A percentile compares a stretch with the other conserved stretches of the same genome.
Evolutionary conservation across 2,797 vertebrate species (phyloP).

Genomic region (Sphaeramia orbicularis): DNA sequence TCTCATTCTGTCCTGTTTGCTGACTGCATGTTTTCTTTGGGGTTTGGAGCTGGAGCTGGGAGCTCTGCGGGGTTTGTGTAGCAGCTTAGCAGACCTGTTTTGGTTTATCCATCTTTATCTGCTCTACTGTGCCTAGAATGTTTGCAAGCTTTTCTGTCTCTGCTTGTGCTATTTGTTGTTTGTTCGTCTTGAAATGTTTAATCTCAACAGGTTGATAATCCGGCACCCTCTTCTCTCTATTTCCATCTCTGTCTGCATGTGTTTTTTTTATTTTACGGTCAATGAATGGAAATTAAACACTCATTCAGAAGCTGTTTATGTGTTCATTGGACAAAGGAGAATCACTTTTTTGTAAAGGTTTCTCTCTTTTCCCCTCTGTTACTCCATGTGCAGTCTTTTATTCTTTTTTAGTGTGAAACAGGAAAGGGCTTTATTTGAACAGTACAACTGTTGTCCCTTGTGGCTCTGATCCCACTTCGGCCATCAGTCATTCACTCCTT

Average conservation of each 20-base stretch:
- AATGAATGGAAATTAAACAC: not conserved
- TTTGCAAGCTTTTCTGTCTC: slow-evolving; percentile 36
- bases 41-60: slow-evolving; percentile 67
- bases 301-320: not conserved
- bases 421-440: slow-evolving; percentile 74
- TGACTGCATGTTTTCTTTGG: slow-evolving; percentile 80
- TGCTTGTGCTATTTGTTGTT: slow-evolving; percentile 26
- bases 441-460: slow-evolving; percentile 77
- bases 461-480: slow-evolving; percentile 60
- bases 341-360: slow-evolving; percentile 14
- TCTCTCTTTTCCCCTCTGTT: slow-evolving; percentile 20
- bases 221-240: slow-evolving; percentile 9
- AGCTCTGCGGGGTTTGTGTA: slow-evolving; percentile 57
- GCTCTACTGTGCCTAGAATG: slow-evolving; percentile 11
- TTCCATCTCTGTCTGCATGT: not conserved
- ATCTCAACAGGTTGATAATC: slow-evolving; percentile 19
- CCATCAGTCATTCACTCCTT: slow-evolving; percentile 65
- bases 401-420: slow-evolving; percentile 72
- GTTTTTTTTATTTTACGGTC: not conserved
- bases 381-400: slow-evolving; percentile 41
- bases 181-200: slow-evolving; percentile 34
- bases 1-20: slow-evolving; percentile 79
- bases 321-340: slow-evolving; percentile 25
- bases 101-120: slow-evolving; percentile 45
- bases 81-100: slow-evolving; percentile 56